A percentile compares a stretch with the other conserved stretches of the same genome.
Conservation (phyloP, 1,140 invertebrate species). For the Magallana gigas region DNA sequence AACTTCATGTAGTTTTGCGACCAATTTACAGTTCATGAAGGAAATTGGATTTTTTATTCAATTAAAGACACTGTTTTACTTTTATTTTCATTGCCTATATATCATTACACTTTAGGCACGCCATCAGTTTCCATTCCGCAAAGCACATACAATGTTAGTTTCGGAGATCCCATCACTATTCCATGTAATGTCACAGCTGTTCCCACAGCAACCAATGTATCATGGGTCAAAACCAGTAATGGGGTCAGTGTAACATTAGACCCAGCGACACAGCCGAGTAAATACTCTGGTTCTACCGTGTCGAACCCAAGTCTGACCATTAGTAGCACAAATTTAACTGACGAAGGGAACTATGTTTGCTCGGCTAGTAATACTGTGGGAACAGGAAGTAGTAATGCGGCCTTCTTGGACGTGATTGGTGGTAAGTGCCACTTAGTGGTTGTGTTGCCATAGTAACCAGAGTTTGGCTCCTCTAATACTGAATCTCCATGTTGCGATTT, state of each 20-base stretch:
- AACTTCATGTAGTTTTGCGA: too few species aligned
- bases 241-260: slow-evolving; percentile 21
- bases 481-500: background rate
- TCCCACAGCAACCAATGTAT: slow-evolving; percentile 34
- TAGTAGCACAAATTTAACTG: slow-evolving; percentile 36
- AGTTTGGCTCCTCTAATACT: background rate
- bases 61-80: too few species aligned
- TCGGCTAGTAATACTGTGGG: slow-evolving; percentile 52
- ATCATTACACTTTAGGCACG: slow-evolving; percentile 29
- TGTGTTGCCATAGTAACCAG: slow-evolving; percentile 5
- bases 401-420: slow-evolving; percentile 50
- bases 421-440: slow-evolving; percentile 38
- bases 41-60: too few species aligned
- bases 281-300: slow-evolving; percentile 43
- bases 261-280: slow-evolving; percentile 25
- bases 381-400: slow-evolving; percentile 40
- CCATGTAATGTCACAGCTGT: slow-evolving; percentile 43
- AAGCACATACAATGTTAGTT: slow-evolving; percentile 47
- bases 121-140: slow-evolving; percentile 49
- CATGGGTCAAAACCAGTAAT: slow-evolving; percentile 48
- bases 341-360: slow-evolving; percentile 52
- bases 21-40: too few species aligned
- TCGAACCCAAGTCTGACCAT: slow-evolving; percentile 49
- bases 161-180: slow-evolving; percentile 38
- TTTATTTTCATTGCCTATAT: too few species aligned